Evolutionary conservation across 2,113 vertebrate genomes (phyloP), one percentile per base, ranked within the genome.

Genomic region (Columbina picui): DNA sequence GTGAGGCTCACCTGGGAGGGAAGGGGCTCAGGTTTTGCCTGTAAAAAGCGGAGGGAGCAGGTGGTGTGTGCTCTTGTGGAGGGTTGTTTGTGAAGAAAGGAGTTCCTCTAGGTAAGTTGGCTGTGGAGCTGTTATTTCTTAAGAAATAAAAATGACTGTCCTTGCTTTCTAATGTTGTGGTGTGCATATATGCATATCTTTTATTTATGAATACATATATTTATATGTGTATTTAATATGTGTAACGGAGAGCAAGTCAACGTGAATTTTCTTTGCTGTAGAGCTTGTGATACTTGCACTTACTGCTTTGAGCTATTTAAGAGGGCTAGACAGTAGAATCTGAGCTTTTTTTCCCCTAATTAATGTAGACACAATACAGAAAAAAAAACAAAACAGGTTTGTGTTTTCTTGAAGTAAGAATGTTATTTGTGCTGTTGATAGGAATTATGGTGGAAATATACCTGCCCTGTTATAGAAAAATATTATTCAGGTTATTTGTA

Each of bases 51-150:
- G 70, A 64, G 26, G 14, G 36, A 43, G 12, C 0, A 34, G 14
- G 7, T 1, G 0, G 0, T 1, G 2, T 2, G 21, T 15, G n/a
- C 0, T 38, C 0, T 36, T 21, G 1, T 10, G 32, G 56, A 34
- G 14, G 8, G 9, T 9, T 90, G 25, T 2, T 20, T 0, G 0
- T 6, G 50, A 43, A 26, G 19, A 9, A 34, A 43, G 32, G 20
- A 13, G 5, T 3, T 41, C 1, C 6, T 52, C 5, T 0, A 13
- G 49, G 25, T 71, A 61, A 43, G 17, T 0, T 68, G 29, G 2
- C 50, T 9, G 29, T 36, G 16, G n/a, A 55, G 9, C 34, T 81
- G 7, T 22, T 82, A 0, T 34, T 2, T 57, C 7, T 76, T 52
- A 15, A 27, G 41, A 38, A 83, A 15, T 6, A 5, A 53, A 60